These are phyloP conservation scores for Zootoca vivipara DNA, from an alignment of 2,113 vertebrate species.

Conservation along the genomic window DNA sequence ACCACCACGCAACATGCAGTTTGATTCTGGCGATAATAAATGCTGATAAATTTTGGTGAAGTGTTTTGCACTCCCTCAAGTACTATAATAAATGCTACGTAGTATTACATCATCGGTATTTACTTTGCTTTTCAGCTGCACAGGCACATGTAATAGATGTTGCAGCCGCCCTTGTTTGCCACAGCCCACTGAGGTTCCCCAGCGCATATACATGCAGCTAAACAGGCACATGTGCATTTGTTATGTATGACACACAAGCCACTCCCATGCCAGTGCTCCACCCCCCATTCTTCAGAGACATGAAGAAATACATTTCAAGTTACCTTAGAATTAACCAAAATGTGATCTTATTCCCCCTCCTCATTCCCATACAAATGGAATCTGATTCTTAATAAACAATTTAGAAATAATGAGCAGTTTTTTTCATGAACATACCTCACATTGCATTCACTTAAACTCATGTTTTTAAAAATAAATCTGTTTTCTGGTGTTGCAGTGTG, in stretches of 20 bases:
- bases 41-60: not conserved
- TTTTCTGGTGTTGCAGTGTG: not conserved
- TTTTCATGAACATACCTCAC: not conserved
- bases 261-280: not conserved
- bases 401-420: not conserved
- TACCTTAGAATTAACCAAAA: not conserved
- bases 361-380: not conserved
- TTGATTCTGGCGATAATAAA: not conserved
- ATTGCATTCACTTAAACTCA: not conserved
- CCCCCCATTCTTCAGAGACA: not conserved
- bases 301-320: not conserved
- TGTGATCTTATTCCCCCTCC: not conserved
- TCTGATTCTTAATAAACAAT: not conserved
- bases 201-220: not conserved
- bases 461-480: not conserved
- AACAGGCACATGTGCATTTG: not conserved
- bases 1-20: not conserved
- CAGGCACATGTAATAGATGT: too few species aligned
- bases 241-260: not conserved
- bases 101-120: not conserved
- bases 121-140: not conserved
- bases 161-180: not conserved
- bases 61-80: not conserved
- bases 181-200: not conserved
- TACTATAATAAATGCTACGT: not conserved